Base-by-base conservation (phyloP, 1,140 invertebrate species). In the Euura saliciscinereae region DNA sequence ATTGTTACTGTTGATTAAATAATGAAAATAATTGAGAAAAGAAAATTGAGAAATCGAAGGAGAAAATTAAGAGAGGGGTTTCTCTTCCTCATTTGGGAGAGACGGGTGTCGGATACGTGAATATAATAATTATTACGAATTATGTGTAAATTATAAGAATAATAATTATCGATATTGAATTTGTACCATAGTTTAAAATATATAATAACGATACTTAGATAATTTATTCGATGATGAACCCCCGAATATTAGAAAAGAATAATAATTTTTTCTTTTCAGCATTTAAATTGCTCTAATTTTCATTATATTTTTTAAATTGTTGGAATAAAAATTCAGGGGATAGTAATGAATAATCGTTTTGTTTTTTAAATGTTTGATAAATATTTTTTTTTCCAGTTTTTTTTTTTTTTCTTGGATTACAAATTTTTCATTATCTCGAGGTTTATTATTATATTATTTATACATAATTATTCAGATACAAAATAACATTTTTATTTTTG, bases 161-260 rank as follows among this genome's bases (percentile, higher is more conserved):
- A 28, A 28, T 28, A 28, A 28, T 28, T 28, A 28, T 1, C 28
- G 28, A 28, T 71, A 68, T 74, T 65, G 77, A 71, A 77, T 82
- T 84, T 84, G 82, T 84, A 83, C 80, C 79, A 80, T 83, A 82
- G 77, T 68, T 71, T 71, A 78, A 82, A 80, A 69, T 69, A 80
- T 78, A 59, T 28, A 28, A 28, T 28, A 28, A 28, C 28, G 28
- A 28, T 28, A 28, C 28, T 28, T 28, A 28, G 51, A 59, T n/a
- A 4, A 8, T 59, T 3, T 59, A 79, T 74, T 80, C 82, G 79
- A 77, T 77, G 65, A 78, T 28, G 13, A 59, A 59, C 51, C 77
- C 79, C 71, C 71, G 76, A 67, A 8, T 28, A 28, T 28, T 28
- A 28, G 28, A 13, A 1, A 13, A 10, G 13, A 64, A 10, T 1